phyloP scores from a whole-genome alignment of 1,140 invertebrate genomes.

The Heliconius congener region DNA sequence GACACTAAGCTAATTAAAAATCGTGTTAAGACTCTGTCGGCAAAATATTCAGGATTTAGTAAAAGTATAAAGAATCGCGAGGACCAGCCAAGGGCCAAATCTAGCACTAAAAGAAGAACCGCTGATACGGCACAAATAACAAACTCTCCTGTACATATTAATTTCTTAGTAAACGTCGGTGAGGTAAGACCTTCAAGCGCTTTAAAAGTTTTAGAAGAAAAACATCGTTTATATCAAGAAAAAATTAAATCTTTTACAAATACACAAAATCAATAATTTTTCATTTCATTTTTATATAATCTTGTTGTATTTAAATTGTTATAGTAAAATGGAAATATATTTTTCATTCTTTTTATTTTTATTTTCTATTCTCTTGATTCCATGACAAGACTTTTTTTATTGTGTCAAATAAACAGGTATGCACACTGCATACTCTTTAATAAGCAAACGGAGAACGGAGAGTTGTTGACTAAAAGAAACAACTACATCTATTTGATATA shows the following conservation, averaged over 20 bases:
- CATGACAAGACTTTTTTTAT: not conserved
- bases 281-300: not conserved
- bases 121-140: slow-evolving; percentile 40
- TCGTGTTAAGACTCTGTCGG: slow-evolving; percentile 12
- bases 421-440: no score
- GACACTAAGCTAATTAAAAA: not conserved
- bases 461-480: no score
- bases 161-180: slow-evolving; percentile 62
- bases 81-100: slow-evolving; percentile 33
- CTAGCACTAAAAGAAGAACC: slow-evolving; percentile 40
- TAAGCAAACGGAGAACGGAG: not conserved
- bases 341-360: not conserved
- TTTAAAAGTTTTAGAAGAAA: slow-evolving; percentile 61
- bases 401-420: not conserved
- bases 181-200: slow-evolving; percentile 58
- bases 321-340: not conserved
- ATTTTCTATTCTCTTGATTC: not conserved
- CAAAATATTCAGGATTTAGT: slow-evolving; percentile 16
- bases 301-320: not conserved
- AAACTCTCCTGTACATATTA: slow-evolving; percentile 58
- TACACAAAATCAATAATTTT: not conserved
- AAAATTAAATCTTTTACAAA: slow-evolving; percentile 50
- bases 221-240: slow-evolving; percentile 70
- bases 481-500: no score
- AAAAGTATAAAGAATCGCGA: not conserved